A percentile compares a stretch with the other conserved stretches of the same genome.
These are phyloP conservation scores for Liposcelis brunnea DNA, from an alignment of 2,888 invertebrate species.

Conservation along the genomic window DNA sequence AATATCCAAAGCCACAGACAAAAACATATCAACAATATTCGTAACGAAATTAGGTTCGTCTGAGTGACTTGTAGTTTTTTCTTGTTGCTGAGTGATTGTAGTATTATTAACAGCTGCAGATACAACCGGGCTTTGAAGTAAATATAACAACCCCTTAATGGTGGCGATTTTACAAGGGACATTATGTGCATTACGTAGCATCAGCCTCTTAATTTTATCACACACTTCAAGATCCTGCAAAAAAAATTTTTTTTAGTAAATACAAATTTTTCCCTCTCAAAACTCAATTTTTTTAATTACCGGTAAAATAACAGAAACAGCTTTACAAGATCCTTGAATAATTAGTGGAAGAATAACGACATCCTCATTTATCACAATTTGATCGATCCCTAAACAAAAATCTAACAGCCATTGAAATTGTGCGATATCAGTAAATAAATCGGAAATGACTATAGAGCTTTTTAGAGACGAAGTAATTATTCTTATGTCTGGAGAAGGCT, in stretches of 20 bases:
- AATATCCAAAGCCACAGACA: slow-evolving; percentile 34
- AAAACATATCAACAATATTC: slow-evolving; percentile 33
- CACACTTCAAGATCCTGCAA: slow-evolving; percentile 36
- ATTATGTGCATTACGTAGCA: slow-evolving; percentile 35
- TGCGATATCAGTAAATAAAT: slow-evolving; percentile 53
- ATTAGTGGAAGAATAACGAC: slow-evolving; percentile 57
- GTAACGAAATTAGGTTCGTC: slow-evolving; percentile 16
- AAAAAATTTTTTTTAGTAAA: not conserved
- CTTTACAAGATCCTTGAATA: slow-evolving; percentile 46
- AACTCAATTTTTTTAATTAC: no score
- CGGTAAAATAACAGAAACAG: slow-evolving; percentile 44
- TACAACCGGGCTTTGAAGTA: slow-evolving; percentile 39
- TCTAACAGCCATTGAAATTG: slow-evolving; percentile 70
- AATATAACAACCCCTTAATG: slow-evolving; percentile 46
- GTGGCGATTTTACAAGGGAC: slow-evolving; percentile 31
- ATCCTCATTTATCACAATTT: slow-evolving; percentile 52
- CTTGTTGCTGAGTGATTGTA: not conserved
- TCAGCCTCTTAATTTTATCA: slow-evolving; percentile 40
- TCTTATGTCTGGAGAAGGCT: slow-evolving; percentile 29
- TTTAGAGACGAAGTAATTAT: slow-evolving; percentile 32
- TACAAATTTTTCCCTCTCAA: slow-evolving; percentile 3
- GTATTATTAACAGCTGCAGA: not conserved
- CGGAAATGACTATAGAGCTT: slow-evolving; percentile 50
- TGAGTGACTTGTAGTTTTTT: not conserved
- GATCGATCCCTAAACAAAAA: slow-evolving; percentile 45